phyloP scores from a whole-genome alignment of 1,140 invertebrate genomes.

The Cecropterus lyciades region DNA sequence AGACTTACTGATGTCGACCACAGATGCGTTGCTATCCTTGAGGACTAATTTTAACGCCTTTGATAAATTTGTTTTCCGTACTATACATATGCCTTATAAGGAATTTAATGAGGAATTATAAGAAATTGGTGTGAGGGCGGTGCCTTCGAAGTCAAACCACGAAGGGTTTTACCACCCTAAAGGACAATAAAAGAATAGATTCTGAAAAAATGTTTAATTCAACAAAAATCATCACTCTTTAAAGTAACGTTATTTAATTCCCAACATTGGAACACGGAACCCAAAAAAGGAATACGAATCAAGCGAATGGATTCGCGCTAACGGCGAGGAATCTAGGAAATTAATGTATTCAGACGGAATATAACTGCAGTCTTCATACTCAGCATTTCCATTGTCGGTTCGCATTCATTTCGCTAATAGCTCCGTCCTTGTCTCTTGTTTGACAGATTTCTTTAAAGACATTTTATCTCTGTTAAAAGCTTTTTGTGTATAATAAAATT shows the following conservation, averaged over 20 bases:
- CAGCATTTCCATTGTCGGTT: slow-evolving; percentile 35
- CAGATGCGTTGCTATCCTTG: too few relatives aligned
- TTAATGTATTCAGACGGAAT: slow-evolving; percentile 35
- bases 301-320: slow-evolving; percentile 34
- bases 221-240: background rate
- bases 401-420: slow-evolving; percentile 31
- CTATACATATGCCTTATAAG: too few relatives aligned
- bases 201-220: background rate
- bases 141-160: too few relatives aligned
- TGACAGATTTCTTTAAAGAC: slow-evolving; percentile 16
- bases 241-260: background rate
- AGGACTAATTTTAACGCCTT: too few relatives aligned
- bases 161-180: too few relatives aligned
- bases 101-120: too few relatives aligned
- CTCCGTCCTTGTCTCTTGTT: slow-evolving; percentile 21
- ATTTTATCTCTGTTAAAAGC: too few relatives aligned
- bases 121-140: too few relatives aligned
- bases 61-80: too few relatives aligned
- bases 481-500: too few relatives aligned
- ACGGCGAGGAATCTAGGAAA: slow-evolving; percentile 33
- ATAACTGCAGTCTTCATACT: slow-evolving; percentile 35
- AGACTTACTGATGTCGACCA: too few relatives aligned
- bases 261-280: background rate
- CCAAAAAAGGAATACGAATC: slow-evolving; percentile 27
- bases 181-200: too few relatives aligned